phyloP scores from a whole-genome alignment of 2,113 vertebrate genomes.

The Lamprotornis superbus region DNA sequence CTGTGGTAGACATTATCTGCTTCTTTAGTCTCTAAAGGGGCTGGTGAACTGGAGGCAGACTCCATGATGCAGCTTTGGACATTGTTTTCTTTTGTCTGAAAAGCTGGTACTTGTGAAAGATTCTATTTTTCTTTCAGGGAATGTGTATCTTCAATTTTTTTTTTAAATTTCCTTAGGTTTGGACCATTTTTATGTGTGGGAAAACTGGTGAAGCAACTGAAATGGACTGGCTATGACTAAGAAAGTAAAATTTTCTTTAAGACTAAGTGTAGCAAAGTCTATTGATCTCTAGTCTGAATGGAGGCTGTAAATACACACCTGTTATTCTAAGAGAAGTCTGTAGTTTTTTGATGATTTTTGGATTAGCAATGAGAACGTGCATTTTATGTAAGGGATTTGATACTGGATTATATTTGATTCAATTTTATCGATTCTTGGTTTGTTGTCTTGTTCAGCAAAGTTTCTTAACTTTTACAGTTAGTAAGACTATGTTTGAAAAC shows the following conservation, averaged over 20 bases:
- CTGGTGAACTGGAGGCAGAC: not conserved
- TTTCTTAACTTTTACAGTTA: not conserved
- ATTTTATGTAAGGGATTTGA: not conserved
- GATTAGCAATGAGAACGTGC: not conserved
- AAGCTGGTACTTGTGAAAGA: not conserved
- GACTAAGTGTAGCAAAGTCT: not conserved
- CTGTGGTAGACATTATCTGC: not conserved
- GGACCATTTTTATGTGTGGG: not conserved
- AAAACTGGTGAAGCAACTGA: not conserved
- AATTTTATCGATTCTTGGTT: not conserved
- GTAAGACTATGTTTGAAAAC: not conserved
- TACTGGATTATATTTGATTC: not conserved
- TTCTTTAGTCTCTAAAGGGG: not conserved
- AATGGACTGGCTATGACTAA: not conserved
- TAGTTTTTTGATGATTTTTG: not conserved
- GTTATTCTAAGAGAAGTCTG: not conserved
- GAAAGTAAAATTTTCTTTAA: not conserved
- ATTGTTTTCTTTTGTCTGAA: not conserved
- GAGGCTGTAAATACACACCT: not conserved
- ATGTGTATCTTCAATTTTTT: accelerated
- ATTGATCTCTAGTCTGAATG: not conserved
- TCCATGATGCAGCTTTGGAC: not conserved
- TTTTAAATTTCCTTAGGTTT: not conserved
- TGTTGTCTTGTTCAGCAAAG: not conserved
- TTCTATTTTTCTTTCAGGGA: not conserved